Evolutionary conservation across 2,888 invertebrate species (phyloP).

Genomic region (Schizaphis graminum): DNA sequence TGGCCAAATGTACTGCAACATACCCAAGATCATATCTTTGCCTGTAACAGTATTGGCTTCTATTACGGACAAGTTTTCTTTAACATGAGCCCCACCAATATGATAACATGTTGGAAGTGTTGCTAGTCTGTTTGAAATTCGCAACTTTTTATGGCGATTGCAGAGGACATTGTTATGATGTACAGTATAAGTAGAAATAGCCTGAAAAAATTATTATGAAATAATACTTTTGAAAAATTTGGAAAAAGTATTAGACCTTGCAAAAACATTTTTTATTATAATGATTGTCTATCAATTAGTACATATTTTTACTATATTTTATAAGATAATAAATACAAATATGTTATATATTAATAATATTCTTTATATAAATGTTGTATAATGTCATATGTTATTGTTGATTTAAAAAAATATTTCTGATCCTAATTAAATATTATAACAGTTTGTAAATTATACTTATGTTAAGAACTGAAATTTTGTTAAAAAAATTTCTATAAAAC

Average conservation of each 20-base stretch:
- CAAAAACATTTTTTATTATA: neutral
- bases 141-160: conserved; percentile 33
- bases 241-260: neutral
- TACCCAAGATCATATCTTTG: conserved; percentile 85
- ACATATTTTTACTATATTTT: neutral
- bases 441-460: neutral
- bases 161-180: conserved; percentile 24
- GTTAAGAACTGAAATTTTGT: neutral
- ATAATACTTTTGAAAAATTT: conserved; percentile 5
- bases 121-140: neutral
- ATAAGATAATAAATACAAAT: neutral
- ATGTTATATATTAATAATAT: too few relatives aligned
- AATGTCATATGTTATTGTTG: too few relatives aligned
- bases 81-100: conserved; percentile 54
- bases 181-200: conserved; percentile 31
- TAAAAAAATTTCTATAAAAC: neutral
- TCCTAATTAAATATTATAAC: neutral
- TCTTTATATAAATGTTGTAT: too few relatives aligned
- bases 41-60: conserved; percentile 77
- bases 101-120: conserved; percentile 43
- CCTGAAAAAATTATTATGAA: conserved; percentile 29
- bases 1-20: conserved; percentile 96
- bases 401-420: neutral
- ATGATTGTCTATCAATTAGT: neutral
- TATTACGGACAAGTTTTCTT: conserved; percentile 43